Evolutionary conservation across 2,113 vertebrate genomes (phyloP), one percentile per base, ranked within the genome.

Genomic region (Phalacrocorax aristotelis): DNA sequence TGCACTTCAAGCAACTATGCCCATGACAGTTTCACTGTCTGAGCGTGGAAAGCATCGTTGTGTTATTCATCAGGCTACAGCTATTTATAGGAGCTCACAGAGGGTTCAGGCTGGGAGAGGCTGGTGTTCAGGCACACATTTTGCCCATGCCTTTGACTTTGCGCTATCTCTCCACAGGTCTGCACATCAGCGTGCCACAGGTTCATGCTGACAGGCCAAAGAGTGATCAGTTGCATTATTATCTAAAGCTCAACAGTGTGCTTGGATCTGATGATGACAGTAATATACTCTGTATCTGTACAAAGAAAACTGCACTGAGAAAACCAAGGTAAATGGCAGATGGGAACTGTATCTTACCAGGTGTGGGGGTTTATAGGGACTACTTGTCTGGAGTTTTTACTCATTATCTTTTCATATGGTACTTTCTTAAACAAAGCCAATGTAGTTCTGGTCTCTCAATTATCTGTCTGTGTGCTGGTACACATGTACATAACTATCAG

Each of bases 381-480:
- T 90, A 46, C 84, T 91, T 85, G 78, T 85, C 70, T 87, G 62
- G 55, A 84, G 51, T 51, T 96, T 95, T 91, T 66, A 61, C 74
- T 94, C 78, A 57, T 84, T 96, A 95, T 61, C 62, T 91, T 94
- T 83, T 95, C 70, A 76, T 70, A 91, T 58, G 71, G 22, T 83
- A 32, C 60, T 92, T 90, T 72, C 79, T 91, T 26, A 72, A 49
- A 77, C 61, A 90, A 89, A 82, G 18, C 13, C 44, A 78, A 1
- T 38, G 42, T 76, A 70, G 34, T 77, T 72, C 62, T 93, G 58
- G 40, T 93, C 40, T 87, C 58, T 74, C 66, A 83, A 62, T 86
- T 96, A 86, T 40, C 52, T 70, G 40, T 72, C 52, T 94, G 27
- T 83, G 36, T 88, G 74, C 55, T 82, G 49, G 65, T 79, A 79